These are phyloP conservation scores for Papilio elwesi DNA, from an alignment of 2,888 invertebrate species.

Conservation along the genomic window DNA sequence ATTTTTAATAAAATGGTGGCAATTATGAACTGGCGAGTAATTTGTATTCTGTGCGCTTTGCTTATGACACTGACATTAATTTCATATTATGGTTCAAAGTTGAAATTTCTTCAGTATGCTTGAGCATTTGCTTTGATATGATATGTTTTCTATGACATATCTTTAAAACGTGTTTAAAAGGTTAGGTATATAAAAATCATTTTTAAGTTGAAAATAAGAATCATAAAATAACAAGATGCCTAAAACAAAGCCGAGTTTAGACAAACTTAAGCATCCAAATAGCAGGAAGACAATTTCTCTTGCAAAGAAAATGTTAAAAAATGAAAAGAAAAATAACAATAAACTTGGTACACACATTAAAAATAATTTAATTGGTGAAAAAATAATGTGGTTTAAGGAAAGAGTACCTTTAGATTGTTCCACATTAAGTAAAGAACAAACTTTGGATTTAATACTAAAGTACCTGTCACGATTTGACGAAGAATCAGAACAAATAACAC, in stretches of 20 bases:
- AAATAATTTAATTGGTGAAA: conserved; percentile 89
- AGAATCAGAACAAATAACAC: conserved; percentile 90
- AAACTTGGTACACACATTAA: conserved; percentile 88
- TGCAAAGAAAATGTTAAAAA: conserved; percentile 88
- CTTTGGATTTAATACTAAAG: conserved; percentile 83
- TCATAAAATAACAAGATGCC: conserved; percentile 59
- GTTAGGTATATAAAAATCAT: neutral
- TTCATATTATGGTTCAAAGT: too few relatives aligned
- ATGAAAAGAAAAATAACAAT: conserved; percentile 83
- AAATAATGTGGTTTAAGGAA: conserved; percentile 90
- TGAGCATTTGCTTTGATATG: too few relatives aligned
- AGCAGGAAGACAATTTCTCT: conserved; percentile 91
- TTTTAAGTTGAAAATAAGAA: neutral
- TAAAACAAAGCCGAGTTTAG: conserved; percentile 67
- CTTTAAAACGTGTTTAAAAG: neutral
- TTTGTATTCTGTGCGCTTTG: too few relatives aligned
- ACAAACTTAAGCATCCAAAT: conserved; percentile 91
- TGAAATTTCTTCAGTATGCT: too few relatives aligned
- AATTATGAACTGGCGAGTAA: too few relatives aligned
- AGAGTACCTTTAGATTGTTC: conserved; percentile 83
- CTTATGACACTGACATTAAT: too few relatives aligned
- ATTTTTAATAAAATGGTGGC: too few relatives aligned
- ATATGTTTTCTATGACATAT: too few relatives aligned
- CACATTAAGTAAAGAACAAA: conserved; percentile 85
- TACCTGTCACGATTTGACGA: conserved; percentile 87